Conservation (phyloP, 2,113 vertebrate species). For the Centropus bengalensis region DNA sequence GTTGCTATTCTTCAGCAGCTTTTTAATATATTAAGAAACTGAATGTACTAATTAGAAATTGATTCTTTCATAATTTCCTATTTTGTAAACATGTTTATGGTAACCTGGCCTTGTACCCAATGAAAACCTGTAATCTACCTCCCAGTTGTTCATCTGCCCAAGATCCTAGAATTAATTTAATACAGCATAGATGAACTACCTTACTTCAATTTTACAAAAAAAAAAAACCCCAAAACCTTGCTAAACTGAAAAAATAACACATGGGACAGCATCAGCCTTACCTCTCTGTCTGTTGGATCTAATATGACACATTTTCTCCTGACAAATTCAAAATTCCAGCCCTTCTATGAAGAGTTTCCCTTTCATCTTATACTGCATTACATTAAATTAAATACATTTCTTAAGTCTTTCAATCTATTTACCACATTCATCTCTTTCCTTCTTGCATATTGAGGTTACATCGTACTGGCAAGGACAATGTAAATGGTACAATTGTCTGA, state of each 20-base stretch:
- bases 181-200: neutral
- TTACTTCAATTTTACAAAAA: neutral
- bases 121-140: neutral
- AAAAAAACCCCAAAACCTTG: neutral
- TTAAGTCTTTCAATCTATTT: neutral
- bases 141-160: neutral
- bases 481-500: neutral
- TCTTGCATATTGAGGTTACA: neutral
- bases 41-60: neutral
- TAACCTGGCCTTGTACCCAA: fast-evolving
- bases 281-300: neutral
- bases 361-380: neutral
- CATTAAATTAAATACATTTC: neutral
- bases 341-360: neutral
- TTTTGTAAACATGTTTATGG: neutral
- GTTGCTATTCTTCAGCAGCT: neutral
- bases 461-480: neutral
- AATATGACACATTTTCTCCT: neutral
- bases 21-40: neutral
- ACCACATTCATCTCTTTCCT: neutral
- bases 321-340: neutral
- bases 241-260: neutral
- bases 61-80: neutral
- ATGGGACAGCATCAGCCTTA: neutral
- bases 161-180: neutral